Base-by-base conservation (phyloP, 2,113 vertebrate genomes). In the Alligator sinensis region DNA sequence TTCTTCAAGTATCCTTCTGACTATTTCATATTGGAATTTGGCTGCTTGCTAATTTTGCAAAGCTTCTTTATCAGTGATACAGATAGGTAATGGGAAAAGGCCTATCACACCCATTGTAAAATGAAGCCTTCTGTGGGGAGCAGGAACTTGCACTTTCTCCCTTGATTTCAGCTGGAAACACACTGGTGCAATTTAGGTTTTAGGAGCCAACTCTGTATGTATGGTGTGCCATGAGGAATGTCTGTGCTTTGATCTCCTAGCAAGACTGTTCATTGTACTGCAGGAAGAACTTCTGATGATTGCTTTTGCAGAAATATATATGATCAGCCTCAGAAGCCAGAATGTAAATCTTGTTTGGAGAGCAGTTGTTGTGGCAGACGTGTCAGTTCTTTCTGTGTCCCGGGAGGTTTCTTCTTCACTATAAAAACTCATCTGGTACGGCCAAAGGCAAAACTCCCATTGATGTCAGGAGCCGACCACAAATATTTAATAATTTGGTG, bases 401-500 rank as follows among this genome's bases (percentile, higher is more conserved):
- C 6, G 34, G 18, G 79, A 54, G 27, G 30, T 28, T 58, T 59
- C 25, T 2, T 7, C 76, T 63, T 54, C 63, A 63, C 86, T 28
- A 15, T 17, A 84, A 54, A 55, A 17, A 24, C 72, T 2, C 0
- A 34, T 64, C 30, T 78, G 77, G 34, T 21, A 0, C 19, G 27
- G 64, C 55, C 84, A 28, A 55, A 34, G 84, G 25, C 72, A 88
- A 47, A 25, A 54, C 58, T 78, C 81, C 72, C 77, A 18, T 1
- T 88, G 93, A 79, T 13, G 13, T 76, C 93, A 86, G 84, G 81
- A 90, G 25, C 57, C 9, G 87, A 82, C 87, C 77, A 62, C 80
- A 85, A 34, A 18, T 15, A 68, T 0, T 72, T 30, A 34, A 82
- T 58, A 54, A 68, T 57, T 30, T 55, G 3, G n/a, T 54, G 57